Conservation (phyloP, 2,113 vertebrate species). For the Turnix velox region DNA sequence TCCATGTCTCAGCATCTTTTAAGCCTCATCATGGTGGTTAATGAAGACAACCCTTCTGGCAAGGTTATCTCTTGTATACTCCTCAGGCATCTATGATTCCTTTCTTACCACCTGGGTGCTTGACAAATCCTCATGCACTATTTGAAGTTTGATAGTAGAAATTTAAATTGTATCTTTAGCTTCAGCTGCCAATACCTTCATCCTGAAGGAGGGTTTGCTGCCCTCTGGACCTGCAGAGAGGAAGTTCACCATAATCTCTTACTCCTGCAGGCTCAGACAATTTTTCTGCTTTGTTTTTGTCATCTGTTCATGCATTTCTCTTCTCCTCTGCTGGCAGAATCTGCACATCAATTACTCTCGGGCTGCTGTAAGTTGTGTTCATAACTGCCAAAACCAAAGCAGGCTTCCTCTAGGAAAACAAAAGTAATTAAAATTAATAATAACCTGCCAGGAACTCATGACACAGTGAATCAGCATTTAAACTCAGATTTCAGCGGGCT, state of each 20-base stretch:
- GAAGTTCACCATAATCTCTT: constrained; percentile 44
- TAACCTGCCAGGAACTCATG: background rate
- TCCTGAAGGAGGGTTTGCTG: constrained; percentile 75
- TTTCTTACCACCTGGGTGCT: background rate
- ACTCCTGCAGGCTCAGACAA: constrained; percentile 11
- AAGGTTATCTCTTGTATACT: background rate
- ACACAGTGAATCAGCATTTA: background rate
- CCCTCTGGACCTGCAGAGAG: constrained; percentile 70
- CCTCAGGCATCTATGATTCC: background rate
- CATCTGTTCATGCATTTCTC: constrained; percentile 75
- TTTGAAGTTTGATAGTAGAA: background rate
- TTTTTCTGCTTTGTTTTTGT: constrained; percentile 72
- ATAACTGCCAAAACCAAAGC: constrained; percentile 73
- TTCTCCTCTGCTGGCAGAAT: constrained; percentile 77
- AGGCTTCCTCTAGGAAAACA: constrained; percentile 74
- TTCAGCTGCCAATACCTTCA: constrained; percentile 40
- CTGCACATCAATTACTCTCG: constrained; percentile 76
- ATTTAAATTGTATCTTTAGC: background rate
- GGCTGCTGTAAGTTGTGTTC: constrained; percentile 68
- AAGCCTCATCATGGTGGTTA: background rate
- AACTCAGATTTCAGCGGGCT: background rate
- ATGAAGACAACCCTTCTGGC: background rate
- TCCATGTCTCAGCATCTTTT: background rate
- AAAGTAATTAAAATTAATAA: background rate
- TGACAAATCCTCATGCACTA: background rate